phyloP scores from a whole-genome alignment of 2,888 invertebrate genomes.

The Eudemis profundana region DNA sequence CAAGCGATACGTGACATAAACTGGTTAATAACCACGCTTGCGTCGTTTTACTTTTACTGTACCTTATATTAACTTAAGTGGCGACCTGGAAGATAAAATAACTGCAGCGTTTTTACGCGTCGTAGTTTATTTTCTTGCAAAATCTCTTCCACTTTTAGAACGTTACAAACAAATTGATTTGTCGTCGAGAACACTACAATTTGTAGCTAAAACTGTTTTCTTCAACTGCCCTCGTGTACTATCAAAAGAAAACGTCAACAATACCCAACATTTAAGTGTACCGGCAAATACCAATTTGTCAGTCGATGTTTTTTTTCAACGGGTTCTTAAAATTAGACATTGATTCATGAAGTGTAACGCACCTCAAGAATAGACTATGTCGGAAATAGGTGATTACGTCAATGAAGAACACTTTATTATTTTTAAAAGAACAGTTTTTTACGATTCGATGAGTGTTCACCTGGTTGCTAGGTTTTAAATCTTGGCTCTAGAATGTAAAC shows the following conservation, averaged over 20 bases:
- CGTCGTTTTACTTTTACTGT: not conserved
- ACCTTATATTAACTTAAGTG: not conserved
- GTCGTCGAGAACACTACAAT: conserved; percentile 1
- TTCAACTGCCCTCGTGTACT: conserved; percentile 4
- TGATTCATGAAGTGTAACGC: conserved; percentile 72
- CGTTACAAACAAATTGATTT: not conserved
- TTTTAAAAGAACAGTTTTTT: conserved; percentile 51
- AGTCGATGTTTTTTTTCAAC: conserved; percentile 65
- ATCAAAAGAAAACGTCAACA: conserved; percentile 31
- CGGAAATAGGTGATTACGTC: conserved; percentile 78
- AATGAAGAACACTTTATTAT: conserved; percentile 65
- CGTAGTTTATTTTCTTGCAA: not conserved
- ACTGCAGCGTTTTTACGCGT: not conserved
- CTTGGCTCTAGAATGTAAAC: conserved; percentile 41
- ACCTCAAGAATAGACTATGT: conserved; percentile 60
- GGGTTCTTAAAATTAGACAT: conserved; percentile 68
- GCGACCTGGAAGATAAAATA: not conserved
- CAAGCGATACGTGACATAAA: not conserved
- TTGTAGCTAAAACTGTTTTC: not conserved
- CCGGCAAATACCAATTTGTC: conserved; percentile 59
- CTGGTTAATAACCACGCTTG: not conserved
- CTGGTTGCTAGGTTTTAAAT: conserved; percentile 50
- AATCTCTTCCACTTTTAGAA: not conserved
- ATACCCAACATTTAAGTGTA: conserved; percentile 15
- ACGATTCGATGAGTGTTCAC: conserved; percentile 48